A percentile compares a stretch with the other conserved stretches of the same genome.
Evolutionary conservation across 2,797 vertebrate genomes (phyloP).

Genomic region (Austrolebias charrua): DNA sequence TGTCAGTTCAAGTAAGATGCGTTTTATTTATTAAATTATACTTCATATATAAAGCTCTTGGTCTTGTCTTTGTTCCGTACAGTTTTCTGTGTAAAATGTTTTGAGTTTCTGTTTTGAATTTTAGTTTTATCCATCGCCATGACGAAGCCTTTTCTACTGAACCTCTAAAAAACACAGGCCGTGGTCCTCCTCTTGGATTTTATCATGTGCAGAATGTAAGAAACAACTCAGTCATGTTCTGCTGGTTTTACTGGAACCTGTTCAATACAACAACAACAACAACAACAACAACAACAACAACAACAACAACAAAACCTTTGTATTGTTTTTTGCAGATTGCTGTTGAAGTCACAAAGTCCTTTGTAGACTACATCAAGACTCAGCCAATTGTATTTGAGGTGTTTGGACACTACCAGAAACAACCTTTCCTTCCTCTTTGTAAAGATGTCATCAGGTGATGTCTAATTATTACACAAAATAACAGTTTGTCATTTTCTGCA

Average conservation of each 20-base stretch:
- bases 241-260: neutral
- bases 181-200: conserved; percentile 93
- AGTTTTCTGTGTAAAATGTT: conserved; percentile 2
- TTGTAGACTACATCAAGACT: conserved; percentile 94
- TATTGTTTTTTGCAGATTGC: conserved; percentile 83
- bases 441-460: conserved; percentile 93
- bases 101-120: conserved; percentile 24
- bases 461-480: neutral
- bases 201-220: conserved; percentile 97
- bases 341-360: conserved; percentile 96
- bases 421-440: conserved; percentile 91
- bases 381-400: conserved; percentile 98
- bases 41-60: neutral
- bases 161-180: conserved; percentile 94
- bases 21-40: neutral
- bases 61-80: neutral
- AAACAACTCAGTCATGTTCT: neutral
- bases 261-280: conserved; percentile 4
- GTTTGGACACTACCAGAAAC: conserved; percentile 97
- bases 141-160: conserved; percentile 98
- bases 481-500: neutral
- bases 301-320: conserved; percentile 16
- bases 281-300: no score
- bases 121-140: conserved; percentile 95
- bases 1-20: conserved; percentile 95